Evolutionary conservation across 2,797 vertebrate species (phyloP), one percentile per base, ranked within the genome.

Genomic region (Megaceryle alcyon): DNA sequence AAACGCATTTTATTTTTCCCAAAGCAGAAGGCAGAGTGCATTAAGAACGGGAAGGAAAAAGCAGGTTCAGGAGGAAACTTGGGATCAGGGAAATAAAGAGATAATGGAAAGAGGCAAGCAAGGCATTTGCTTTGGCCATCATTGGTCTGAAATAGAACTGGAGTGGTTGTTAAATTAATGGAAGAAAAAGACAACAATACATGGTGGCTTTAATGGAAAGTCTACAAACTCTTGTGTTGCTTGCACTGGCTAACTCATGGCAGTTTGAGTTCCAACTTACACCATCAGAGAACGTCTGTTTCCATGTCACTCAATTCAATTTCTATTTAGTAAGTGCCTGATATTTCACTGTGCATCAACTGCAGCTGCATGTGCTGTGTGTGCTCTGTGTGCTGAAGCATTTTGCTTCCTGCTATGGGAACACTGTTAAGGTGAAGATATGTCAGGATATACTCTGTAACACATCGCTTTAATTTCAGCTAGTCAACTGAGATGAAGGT

Each of bases 391-490:
- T 65, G 54, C 54, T 78, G 72, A 81, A 70, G 20, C 35, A 33
- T 59, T 92, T 53, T 80, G 68, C 37, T 81, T 2, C 22, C 48
- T 64, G 60, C 64, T 78, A 48, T 68, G 64, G 73, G 75, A 93
- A 93, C 48, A 73, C 25, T 79, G 51, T 46, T 68, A 75, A 73
- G n/a, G 69, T 68, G 54, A 94, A 33, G 82, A 72, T 53, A 18
- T 93, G 90, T 60, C 77, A 90, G 51, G 84, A 76, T 46, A 83
- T 39, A 44, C 41, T 29, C 75, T 69, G 77, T 75, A 91, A 80
- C 51, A 66, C 76, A 76, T 73, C 22, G 29, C 33, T 90, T 90
- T 80, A 72, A 90, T 82, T 95, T 95, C 61, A 89, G 78, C 25
- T 64, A 86, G 66, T 48, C 87, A 77, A 64, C 56, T 77, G 69